These are phyloP conservation scores for Dorcus parallelipipedus DNA, from an alignment of 2,888 invertebrate genomes.

Conservation along the genomic window DNA sequence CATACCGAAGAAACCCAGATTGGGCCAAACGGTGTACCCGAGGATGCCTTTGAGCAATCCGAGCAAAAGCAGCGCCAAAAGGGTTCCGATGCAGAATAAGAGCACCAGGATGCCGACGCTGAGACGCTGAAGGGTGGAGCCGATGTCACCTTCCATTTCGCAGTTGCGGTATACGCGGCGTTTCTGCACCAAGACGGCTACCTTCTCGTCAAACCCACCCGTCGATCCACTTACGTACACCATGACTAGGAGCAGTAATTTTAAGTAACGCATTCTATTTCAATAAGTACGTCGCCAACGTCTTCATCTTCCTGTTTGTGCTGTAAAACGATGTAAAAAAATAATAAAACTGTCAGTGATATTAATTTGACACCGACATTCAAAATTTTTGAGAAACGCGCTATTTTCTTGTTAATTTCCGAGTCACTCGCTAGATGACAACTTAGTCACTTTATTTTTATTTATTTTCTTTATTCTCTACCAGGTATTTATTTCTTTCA, in stretches of 20 bases:
- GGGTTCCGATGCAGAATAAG: slow-evolving; percentile 6
- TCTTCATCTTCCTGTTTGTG: no score
- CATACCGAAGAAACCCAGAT: slow-evolving; percentile 34
- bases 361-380: no score
- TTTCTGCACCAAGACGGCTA: slow-evolving; percentile 8
- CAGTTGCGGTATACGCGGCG: background rate
- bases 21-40: slow-evolving; percentile 23
- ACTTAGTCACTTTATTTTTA: no score
- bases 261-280: no score
- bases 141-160: slow-evolving; percentile 1
- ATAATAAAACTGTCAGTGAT: no score
- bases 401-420: no score
- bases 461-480: no score
- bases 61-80: slow-evolving; percentile 15
- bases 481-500: no score
- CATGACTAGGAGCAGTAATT: background rate
- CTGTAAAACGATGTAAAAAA: no score
- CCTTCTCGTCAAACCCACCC: slow-evolving; percentile 14
- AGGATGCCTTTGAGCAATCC: slow-evolving; percentile 27
- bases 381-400: no score
- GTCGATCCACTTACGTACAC: slow-evolving; percentile 2
- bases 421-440: no score
- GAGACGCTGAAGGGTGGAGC: slow-evolving; percentile 1
- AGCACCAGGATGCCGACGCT: slow-evolving; percentile 10
- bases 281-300: no score